phyloP scores from a whole-genome alignment of 2,888 invertebrate species.

The Pteria penguin region DNA sequence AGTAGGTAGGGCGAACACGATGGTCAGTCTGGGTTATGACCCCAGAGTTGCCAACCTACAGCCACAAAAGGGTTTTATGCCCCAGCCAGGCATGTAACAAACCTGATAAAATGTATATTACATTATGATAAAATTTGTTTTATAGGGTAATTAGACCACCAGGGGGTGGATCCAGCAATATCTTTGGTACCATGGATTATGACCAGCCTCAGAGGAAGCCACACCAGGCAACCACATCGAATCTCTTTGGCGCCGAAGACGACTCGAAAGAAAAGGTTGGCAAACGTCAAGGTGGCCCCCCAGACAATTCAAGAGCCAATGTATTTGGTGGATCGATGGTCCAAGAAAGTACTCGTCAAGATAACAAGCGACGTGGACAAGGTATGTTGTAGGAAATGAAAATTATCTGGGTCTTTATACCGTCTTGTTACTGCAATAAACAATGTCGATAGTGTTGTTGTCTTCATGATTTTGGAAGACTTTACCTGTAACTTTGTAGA shows the following conservation, averaged over 20 bases:
- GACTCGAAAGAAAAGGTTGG: conserved; percentile 1
- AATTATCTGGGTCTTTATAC: neutral
- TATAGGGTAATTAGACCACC: conserved; percentile 69
- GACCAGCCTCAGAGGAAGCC: conserved; percentile 25
- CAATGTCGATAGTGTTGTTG: neutral
- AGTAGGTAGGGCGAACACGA: too few relatives aligned
- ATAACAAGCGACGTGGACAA: conserved; percentile 27
- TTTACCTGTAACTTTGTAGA: too few relatives aligned
- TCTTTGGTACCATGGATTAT: conserved; percentile 59
- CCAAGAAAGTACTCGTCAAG: neutral
- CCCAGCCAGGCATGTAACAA: too few relatives aligned
- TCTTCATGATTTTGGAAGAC: neutral
- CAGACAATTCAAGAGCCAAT: conserved; percentile 24
- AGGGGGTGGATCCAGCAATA: conserved; percentile 71
- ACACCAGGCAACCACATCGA: conserved; percentile 18
- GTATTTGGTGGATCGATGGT: conserved; percentile 22
- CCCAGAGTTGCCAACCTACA: too few relatives aligned
- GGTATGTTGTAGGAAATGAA: conserved; percentile 3
- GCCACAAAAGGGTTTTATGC: too few relatives aligned
- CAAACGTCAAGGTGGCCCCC: conserved; percentile 19
- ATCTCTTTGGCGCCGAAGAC: conserved; percentile 37
- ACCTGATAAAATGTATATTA: too few relatives aligned
- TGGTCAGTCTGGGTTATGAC: too few relatives aligned
- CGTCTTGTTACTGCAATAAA: neutral
- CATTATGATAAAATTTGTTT: too few relatives aligned